Evolutionary conservation across 2,113 vertebrate genomes (phyloP), one percentile per base, ranked within the genome.

Genomic region (Oreochromis niloticus): DNA sequence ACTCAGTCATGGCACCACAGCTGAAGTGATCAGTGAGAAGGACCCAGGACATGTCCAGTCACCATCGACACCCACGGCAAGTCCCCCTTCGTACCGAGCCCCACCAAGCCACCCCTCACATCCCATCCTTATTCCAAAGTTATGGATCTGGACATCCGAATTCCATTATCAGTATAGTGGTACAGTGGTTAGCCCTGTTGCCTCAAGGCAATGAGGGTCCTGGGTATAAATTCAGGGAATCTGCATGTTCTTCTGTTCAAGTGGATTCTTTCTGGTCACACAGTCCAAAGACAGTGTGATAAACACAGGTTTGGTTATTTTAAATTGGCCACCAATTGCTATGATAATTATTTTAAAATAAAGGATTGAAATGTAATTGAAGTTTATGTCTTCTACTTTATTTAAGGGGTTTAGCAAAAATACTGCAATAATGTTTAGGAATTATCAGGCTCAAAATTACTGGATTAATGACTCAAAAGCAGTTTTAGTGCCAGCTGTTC

Each of bases 381-480:
- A 75, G 24, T 30, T 46, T n/a, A 75, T 71, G 48, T 9, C 14
- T 11, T 48, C 14, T 75, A 46, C 24, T 75, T 75, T 48, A 48
- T 75, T 75, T 75, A 48, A 52, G 48, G 6, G 41, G 41, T 48
- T 48, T 75, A 75, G 9, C 14, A 48, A 75, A 73, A 73, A 4
- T 46, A 46, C 22, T 6, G 66, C 41, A 73, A 11, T 17, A 48
- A 27, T 48, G 9, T 46, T 73, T 46, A 73, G 24, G 41, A 48
- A 48, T 48, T 73, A 9, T 48, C 14, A 0, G 41, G 22, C 4
- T 75, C 41, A 17, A 75, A 75, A 75, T 48, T 19, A 48, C 41
- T 75, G 68, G 6, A 75, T 30, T 30, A 48, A 17, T 75, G 22
- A 48, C 68, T 75, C 41, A 75, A 30, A 75, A 48, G 41, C 68